Base-by-base conservation (phyloP, 2,113 vertebrate species). In the Cygnus atratus region DNA sequence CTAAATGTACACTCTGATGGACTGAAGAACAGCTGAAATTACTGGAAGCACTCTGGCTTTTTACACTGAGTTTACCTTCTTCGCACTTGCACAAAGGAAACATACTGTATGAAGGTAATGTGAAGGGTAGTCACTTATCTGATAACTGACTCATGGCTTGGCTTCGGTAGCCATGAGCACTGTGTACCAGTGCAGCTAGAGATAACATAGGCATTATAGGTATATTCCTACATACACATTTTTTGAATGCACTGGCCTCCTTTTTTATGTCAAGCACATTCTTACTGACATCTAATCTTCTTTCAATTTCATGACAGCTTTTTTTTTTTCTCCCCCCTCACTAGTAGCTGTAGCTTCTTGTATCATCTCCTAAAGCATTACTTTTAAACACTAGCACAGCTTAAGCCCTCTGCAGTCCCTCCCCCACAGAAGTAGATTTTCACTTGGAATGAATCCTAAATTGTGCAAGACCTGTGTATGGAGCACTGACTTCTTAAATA, bases 251-350 rank as follows among this genome's bases (percentile, higher is more conserved):
- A 41, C 14, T 75, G 8, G 14, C 11, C 7, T 57, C 1, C 3
- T 37, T 54, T 31, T 41, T n/a, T 58, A 50, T 31, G 2, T 26
- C 28, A 59, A 48, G 48, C 11, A 63, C 4, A 19, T 76, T 44
- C 15, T 48, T 61, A n/a, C 4, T 39, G 14, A 21, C 11, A 35
- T 41, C 17, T 90, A 13, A 25, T 63, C 13, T 48, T 7, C 21
- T 63, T 17, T 90, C 0, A 0, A 50, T 35, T 17, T 76, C 43
- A 61, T 37, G 28, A 79, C 20, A 75, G 2, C 0, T 12, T 63
- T 41, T 59, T 13, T 55, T 44, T 44, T 44, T 44, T 44, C 18
- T 44, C 17, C 9, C 20, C 3, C 4, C n/a, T 9, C 11, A 25
- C 1, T 2, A 52, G 15, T 21, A 71, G 6, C 3, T 78, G 31